Evolutionary conservation across 2,113 vertebrate genomes (phyloP), one percentile per base, ranked within the genome.

Genomic region (Panurus biarmicus): DNA sequence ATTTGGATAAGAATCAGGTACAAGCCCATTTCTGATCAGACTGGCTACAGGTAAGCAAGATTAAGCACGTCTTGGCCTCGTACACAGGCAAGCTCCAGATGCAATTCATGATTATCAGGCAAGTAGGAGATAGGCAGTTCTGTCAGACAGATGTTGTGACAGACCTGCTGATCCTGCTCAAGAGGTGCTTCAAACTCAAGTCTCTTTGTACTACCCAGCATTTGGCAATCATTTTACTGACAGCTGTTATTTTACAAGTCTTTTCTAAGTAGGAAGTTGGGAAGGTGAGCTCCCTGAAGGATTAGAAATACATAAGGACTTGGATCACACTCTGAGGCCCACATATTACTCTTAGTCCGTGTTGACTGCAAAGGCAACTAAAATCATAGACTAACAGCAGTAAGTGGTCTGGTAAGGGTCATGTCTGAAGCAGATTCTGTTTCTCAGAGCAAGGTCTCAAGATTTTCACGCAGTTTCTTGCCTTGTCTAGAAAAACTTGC

Each of bases 41-140:
- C 28, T 75, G 53, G 73, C 65, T 84, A 28, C 54, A 85, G 40
- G 54, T 6, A 14, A 69, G 33, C 58, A 87, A 50, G 78, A 76
- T 25, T 2, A 73, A 83, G 64, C 74, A 93, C 0, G 2, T 8
- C 51, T 38, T 53, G 33, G 40, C 61, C 57, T n/a, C 3, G 0
- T 2, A 65, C 44, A 14, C 10, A 20, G 71, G 42, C 67, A 16
- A 54, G 71, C 53, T 29, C 56, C 72, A 71, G 56, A 73, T 40
- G 47, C 44, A 31, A 22, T 3, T 1, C 0, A 4, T n/a, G 44
- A 71, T 56, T 5, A 81, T n/a, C 7, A 22, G 3, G 12, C 29
- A 61, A 57, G 35, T 2, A 57, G 21, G 65, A 83, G 45, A 64
- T 0, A 14, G 1, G 3, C 26, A 51, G 44, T 6, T 69, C 24